Evolutionary conservation across 2,888 invertebrate genomes (phyloP).

Genomic region (Kryphioiulus occultus): DNA sequence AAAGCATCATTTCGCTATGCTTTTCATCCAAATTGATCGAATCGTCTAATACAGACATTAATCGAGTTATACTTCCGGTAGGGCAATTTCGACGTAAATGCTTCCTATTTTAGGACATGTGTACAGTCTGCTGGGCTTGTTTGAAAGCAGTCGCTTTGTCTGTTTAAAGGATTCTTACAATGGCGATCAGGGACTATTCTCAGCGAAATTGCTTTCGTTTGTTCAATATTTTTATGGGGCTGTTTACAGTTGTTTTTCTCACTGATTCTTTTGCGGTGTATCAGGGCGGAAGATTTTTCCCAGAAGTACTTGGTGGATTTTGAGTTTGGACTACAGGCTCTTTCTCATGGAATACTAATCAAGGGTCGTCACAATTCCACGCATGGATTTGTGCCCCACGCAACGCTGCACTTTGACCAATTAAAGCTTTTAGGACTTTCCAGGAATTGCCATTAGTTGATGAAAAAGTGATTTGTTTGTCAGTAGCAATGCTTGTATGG

Average conservation of each 20-base stretch:
- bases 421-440: neutral
- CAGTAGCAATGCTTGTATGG: neutral
- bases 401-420: neutral
- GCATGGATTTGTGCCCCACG: neutral
- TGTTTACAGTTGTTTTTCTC: neutral
- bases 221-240: neutral
- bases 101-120: too few species aligned
- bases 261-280: neutral
- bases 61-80: too few species aligned
- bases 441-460: constrained; percentile 27
- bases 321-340: neutral
- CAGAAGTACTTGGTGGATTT: neutral
- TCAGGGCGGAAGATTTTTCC: neutral
- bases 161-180: too few species aligned
- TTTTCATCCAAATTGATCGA: too few species aligned
- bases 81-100: too few species aligned
- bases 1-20: too few species aligned
- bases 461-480: constrained; percentile 15
- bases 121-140: too few species aligned
- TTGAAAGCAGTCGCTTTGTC: too few species aligned
- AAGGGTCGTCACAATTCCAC: neutral
- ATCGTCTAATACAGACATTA: too few species aligned
- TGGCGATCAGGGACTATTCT: neutral
- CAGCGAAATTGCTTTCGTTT: neutral
- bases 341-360: neutral